A percentile compares a stretch with the other conserved stretches of the same genome.
phyloP scores from a whole-genome alignment of 2,797 vertebrate genomes.

The Fundulus diaphanus region DNA sequence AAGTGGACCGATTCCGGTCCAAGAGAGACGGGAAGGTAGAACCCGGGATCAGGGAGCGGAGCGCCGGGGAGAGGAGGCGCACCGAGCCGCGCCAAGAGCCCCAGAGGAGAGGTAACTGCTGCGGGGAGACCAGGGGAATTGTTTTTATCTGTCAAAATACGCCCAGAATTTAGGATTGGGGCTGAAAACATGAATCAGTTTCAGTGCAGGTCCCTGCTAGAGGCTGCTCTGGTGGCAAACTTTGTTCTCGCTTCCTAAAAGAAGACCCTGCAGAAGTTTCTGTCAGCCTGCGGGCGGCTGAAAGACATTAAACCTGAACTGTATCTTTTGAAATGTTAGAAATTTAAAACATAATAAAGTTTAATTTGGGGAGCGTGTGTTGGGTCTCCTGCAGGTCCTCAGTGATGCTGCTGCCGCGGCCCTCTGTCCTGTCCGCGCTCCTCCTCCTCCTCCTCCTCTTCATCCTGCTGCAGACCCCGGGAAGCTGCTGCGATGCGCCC shows the following conservation, averaged over 20 bases:
- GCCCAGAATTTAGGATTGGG: too few relatives aligned
- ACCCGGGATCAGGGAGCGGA: conserved; percentile 14
- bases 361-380: neutral
- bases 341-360: neutral
- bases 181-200: neutral
- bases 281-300: neutral
- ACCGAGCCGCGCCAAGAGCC: neutral
- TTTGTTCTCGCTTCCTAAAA: too few relatives aligned
- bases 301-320: neutral
- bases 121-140: neutral
- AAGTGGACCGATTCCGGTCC: neutral
- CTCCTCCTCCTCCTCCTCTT: conserved; percentile 82
- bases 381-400: conserved; percentile 15
- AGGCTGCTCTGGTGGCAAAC: too few relatives aligned
- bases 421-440: conserved; percentile 58
- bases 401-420: conserved; percentile 43
- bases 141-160: too few relatives aligned
- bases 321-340: neutral
- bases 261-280: neutral
- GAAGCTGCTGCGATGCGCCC: conserved; percentile 77
- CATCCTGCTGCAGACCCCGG: conserved; percentile 82
- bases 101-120: conserved; percentile 14
- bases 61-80: conserved; percentile 27
- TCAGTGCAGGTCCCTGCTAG: too few relatives aligned
- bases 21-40: conserved; percentile 9